Evolutionary conservation across 2,113 vertebrate genomes (phyloP).

Genomic region (Cichladusa arquata): DNA sequence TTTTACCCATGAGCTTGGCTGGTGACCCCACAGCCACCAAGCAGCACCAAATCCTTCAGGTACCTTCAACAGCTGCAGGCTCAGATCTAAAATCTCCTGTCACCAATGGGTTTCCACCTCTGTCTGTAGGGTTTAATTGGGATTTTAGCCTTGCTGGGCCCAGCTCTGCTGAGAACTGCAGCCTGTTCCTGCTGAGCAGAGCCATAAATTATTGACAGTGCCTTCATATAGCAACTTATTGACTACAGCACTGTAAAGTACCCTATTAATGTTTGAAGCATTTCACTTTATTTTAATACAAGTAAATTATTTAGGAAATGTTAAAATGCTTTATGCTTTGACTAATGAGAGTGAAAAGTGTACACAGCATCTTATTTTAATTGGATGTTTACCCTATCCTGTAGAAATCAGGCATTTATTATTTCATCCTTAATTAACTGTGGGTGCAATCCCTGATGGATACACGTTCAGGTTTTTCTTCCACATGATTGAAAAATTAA

Average conservation of each 20-base stretch:
- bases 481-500: constrained; percentile 43
- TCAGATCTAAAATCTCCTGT: not conserved
- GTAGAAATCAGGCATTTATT: constrained; percentile 71
- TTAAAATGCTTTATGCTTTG: constrained; percentile 73
- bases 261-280: constrained; percentile 75
- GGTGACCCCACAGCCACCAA: not conserved
- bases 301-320: constrained; percentile 77
- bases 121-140: not conserved
- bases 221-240: constrained; percentile 67
- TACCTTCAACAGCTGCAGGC: fast-evolving
- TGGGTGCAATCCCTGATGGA: constrained; percentile 59
- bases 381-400: constrained; percentile 73
- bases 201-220: constrained; percentile 69
- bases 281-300: constrained; percentile 75
- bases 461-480: not conserved
- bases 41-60: fast-evolving
- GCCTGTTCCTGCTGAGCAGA: constrained; percentile 15
- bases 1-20: fast-evolving
- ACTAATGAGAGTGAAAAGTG: constrained; percentile 69
- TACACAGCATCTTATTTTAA: constrained; percentile 69
- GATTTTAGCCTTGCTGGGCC: not conserved
- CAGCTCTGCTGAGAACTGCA: constrained; percentile 10
- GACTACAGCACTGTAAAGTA: constrained; percentile 69
- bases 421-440: constrained; percentile 70
- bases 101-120: not conserved